Conservation (phyloP, 2,797 vertebrate species). For the Halcyon leucocephala region DNA sequence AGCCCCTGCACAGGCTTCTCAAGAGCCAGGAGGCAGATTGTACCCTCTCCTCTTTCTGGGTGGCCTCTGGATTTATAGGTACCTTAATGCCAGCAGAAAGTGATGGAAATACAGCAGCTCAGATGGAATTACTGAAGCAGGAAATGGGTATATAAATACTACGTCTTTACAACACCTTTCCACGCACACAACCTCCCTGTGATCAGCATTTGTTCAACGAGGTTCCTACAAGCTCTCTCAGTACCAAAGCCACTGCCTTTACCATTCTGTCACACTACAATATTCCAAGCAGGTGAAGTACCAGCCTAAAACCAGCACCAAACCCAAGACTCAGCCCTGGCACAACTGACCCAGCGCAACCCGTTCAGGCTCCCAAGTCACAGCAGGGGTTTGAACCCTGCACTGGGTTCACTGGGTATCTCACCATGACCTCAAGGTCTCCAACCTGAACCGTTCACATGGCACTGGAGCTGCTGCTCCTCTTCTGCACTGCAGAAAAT, state of each 20-base stretch:
- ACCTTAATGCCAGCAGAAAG: not conserved
- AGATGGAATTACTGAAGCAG: fast-evolving
- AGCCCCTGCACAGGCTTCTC: not conserved
- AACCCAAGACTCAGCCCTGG: not conserved
- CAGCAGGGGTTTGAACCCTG: not conserved
- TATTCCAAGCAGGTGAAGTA: not conserved
- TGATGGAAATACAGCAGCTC: not conserved
- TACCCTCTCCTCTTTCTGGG: not conserved
- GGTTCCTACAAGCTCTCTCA: not conserved
- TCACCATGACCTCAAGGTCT: not conserved
- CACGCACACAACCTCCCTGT: fast-evolving
- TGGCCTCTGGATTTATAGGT: not conserved
- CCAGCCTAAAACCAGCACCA: not conserved
- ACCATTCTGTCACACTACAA: fast-evolving
- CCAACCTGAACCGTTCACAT: not conserved
- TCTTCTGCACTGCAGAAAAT: not conserved
- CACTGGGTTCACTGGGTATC: fast-evolving
- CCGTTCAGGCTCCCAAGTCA: not conserved
- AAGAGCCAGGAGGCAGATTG: not conserved
- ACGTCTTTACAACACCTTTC: not conserved
- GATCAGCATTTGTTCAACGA: not conserved
- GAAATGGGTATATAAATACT: not conserved
- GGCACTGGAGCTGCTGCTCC: not conserved
- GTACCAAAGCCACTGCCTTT: fast-evolving
- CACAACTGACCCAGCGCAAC: not conserved